Conservation (phyloP, 1,140 invertebrate genomes). For the Drosophila albomicans region DNA sequence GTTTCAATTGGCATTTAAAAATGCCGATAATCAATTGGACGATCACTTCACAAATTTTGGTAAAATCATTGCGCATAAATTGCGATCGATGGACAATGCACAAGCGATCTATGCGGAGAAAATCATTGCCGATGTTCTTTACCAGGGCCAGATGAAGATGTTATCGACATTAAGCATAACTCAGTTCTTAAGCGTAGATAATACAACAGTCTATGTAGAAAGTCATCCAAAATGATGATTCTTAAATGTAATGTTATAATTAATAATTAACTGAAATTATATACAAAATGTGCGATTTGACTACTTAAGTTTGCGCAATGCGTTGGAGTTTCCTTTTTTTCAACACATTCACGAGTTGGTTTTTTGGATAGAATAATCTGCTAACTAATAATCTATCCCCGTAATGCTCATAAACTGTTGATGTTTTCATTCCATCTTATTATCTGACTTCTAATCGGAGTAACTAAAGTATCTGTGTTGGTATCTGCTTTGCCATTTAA, state of each 20-base stretch:
- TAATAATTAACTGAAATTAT: conserved; percentile 61
- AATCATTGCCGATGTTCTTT: conserved; percentile 85
- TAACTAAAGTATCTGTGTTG: no score
- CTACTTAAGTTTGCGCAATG: conserved; percentile 1
- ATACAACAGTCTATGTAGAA: conserved; percentile 71
- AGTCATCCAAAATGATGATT: conserved; percentile 71
- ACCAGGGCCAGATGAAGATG: conserved; percentile 85
- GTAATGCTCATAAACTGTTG: no score
- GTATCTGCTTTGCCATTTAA: no score
- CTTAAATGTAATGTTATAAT: conserved; percentile 50
- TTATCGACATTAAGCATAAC: conserved; percentile 74
- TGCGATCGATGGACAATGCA: conserved; percentile 81
- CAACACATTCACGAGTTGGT: no score
- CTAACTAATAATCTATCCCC: no score
- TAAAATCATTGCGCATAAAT: conserved; percentile 84
- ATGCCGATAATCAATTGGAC: conserved; percentile 68
- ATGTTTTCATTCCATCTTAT: no score
- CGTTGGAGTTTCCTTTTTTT: no score
- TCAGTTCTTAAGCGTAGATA: conserved; percentile 73
- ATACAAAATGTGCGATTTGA: conserved; percentile 45
- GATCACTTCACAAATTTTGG: conserved; percentile 85
- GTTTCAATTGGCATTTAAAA: conserved; percentile 71
- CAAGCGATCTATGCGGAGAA: conserved; percentile 85
- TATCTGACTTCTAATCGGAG: no score
- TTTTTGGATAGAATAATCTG: no score